Base-by-base conservation (phyloP, 2,797 vertebrate species). In the Lophotriccus pileatus region DNA sequence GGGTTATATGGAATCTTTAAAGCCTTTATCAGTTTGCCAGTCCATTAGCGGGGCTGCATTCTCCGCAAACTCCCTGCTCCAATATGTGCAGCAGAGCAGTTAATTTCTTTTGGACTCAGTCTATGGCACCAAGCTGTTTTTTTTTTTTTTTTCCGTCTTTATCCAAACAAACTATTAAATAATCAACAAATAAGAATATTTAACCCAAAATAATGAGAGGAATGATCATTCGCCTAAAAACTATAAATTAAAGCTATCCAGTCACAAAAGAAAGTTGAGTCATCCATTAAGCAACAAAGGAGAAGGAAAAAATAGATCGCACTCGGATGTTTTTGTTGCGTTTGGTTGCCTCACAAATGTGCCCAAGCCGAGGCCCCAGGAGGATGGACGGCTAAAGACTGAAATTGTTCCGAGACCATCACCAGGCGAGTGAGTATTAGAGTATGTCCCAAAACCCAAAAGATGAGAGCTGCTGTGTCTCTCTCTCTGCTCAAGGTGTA, bases 41-140 rank as follows among this genome's bases (percentile, higher is more conserved):
- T 97, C 97, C 96, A 97, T 98, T 97, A 97, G 97, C 10, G 77
- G 91, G 86, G 91, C 97, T 93, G 96, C 95, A 97, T 96, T 97
- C 95, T 94, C 95, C 59, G 3, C 92, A 97, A 98, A 96, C 97
- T 97, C 96, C 94, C 97, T 89, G 91, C 97, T 97, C 97, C 97
- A 98, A 97, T 97, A 97, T 97, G 98, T 98, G 97, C 98, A 97
- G 94, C 93, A 96, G 97, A 98, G 98, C 98, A 98, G 97, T 97
- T 98, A 98, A 98, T 98, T 98, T 98, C 96, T 98, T 98, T 98
- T 98, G 98, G 98, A 98, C 96, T 97, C 96, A 12, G 94, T 97
- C 97, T 97, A 96, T 98, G 97, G 97, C 95, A 96, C 94, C 96
- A 97, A 97, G 97, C 97, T 94, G 0, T 93, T 76, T 93, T 95